Evolutionary conservation across 2,888 invertebrate genomes (phyloP).

Genomic region (Brachylomia viminalis): DNA sequence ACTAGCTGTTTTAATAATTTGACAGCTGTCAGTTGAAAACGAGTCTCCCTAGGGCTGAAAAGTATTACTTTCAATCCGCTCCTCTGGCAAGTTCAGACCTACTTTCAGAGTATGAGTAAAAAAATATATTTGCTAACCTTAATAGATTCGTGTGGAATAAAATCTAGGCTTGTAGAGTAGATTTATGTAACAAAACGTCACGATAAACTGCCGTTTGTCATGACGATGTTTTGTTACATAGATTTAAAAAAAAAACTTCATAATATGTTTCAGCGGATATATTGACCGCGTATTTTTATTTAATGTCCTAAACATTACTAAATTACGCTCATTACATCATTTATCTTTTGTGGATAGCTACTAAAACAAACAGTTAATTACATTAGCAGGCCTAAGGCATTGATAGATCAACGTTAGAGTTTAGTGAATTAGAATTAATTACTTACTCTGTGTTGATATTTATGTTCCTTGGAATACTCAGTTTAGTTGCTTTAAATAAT

Average conservation of each 20-base stretch:
- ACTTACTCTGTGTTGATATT: constrained; percentile 42
- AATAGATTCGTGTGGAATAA: constrained; percentile 6
- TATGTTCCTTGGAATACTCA: constrained; percentile 21
- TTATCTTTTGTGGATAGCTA: constrained; percentile 34
- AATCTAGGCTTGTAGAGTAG: background rate
- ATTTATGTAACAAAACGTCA: too few relatives aligned
- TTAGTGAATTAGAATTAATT: constrained; percentile 35
- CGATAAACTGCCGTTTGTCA: too few relatives aligned
- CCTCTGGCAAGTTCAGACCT: too few relatives aligned
- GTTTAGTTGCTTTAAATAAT: constrained; percentile 50
- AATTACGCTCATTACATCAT: constrained; percentile 40
- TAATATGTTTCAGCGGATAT: background rate
- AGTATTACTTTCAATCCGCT: too few relatives aligned
- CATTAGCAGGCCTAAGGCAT: constrained; percentile 35
- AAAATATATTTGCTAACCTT: background rate
- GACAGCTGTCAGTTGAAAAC: too few relatives aligned
- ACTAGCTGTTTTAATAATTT: too few relatives aligned
- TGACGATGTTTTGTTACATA: background rate
- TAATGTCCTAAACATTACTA: constrained; percentile 28
- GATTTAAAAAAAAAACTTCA: background rate
- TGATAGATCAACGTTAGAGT: constrained; percentile 33
- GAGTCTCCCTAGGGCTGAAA: too few relatives aligned
- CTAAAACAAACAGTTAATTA: constrained; percentile 46
- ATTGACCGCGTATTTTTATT: constrained; percentile 33
- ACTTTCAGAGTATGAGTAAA: too few relatives aligned